A percentile compares a stretch with the other conserved stretches of the same genome.
Conservation (phyloP, 2,113 vertebrate species). For the Micromys minutus region DNA sequence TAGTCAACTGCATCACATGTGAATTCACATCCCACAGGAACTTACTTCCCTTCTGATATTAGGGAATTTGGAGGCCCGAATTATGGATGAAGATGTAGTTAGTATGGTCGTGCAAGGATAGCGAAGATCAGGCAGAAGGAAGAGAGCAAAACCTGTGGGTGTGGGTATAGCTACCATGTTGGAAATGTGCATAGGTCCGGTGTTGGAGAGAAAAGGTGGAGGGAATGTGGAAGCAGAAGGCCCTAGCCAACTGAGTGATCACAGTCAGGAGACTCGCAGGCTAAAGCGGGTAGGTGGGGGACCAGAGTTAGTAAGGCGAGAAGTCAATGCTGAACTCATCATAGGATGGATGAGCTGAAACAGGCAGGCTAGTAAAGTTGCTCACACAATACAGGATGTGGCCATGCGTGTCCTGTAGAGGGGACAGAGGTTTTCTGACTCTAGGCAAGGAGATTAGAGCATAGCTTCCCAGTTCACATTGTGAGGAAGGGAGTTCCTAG, state of each 20-base stretch:
- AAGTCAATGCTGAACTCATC: neutral
- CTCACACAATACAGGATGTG: neutral
- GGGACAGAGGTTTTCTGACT: neutral
- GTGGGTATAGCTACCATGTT: neutral
- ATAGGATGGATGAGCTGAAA: neutral
- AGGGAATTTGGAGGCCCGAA: neutral
- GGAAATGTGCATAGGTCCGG: neutral
- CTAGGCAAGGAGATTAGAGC: neutral
- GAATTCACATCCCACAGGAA: neutral
- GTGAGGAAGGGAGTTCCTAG: neutral
- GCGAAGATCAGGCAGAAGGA: neutral
- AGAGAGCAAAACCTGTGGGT: neutral
- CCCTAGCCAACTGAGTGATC: neutral
- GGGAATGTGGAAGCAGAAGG: too few species aligned
- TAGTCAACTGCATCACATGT: neutral
- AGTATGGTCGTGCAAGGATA: slow-evolving; percentile 14
- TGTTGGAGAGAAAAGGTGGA: neutral
- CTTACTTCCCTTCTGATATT: slow-evolving; percentile 20
- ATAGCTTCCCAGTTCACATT: neutral
- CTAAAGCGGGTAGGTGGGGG: too few species aligned
- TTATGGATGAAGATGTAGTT: neutral
- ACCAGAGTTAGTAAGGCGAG: neutral
- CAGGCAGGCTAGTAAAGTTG: neutral
- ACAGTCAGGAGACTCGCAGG: neutral
- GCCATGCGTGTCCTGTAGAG: too few species aligned